Conservation (phyloP, 2,113 vertebrate species). For the Alectura lathami region DNA sequence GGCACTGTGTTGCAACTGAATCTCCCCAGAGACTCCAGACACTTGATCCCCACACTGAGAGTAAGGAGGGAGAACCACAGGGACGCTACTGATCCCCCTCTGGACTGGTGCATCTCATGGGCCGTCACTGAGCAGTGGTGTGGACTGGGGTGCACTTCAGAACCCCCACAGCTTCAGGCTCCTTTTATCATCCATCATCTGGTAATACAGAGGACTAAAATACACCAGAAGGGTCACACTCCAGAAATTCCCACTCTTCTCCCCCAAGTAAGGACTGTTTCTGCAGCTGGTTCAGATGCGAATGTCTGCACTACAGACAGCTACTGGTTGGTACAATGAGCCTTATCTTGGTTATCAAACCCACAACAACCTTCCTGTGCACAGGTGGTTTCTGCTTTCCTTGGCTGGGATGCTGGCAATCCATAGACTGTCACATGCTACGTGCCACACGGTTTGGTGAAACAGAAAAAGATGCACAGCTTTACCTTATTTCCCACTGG, state of each 20-base stretch:
- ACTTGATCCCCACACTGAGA: accelerated
- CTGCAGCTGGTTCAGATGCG: not conserved
- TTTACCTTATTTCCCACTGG: not conserved
- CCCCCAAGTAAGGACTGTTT: not conserved
- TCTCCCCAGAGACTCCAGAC: not conserved
- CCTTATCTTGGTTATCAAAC: not conserved
- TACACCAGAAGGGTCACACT: not conserved
- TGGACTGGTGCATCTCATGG: not conserved
- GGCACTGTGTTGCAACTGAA: not conserved
- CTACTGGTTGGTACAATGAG: no score
- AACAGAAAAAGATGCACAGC: not conserved
- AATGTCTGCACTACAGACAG: not conserved
- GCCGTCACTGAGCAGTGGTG: not conserved
- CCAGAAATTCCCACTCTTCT: not conserved
- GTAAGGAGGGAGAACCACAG: not conserved
- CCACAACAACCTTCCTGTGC: not conserved
- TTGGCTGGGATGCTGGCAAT: not conserved
- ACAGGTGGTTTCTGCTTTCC: not conserved
- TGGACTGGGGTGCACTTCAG: not conserved
- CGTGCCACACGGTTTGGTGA: not conserved
- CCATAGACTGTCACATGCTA: not conserved
- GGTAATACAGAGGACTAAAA: not conserved
- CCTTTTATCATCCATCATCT: not conserved
- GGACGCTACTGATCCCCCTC: not conserved
- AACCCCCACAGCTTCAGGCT: not conserved